A percentile compares a stretch with the other conserved stretches of the same genome.
These are phyloP conservation scores for Tachycineta bicolor DNA, from an alignment of 2,113 vertebrate species.

Conservation along the genomic window DNA sequence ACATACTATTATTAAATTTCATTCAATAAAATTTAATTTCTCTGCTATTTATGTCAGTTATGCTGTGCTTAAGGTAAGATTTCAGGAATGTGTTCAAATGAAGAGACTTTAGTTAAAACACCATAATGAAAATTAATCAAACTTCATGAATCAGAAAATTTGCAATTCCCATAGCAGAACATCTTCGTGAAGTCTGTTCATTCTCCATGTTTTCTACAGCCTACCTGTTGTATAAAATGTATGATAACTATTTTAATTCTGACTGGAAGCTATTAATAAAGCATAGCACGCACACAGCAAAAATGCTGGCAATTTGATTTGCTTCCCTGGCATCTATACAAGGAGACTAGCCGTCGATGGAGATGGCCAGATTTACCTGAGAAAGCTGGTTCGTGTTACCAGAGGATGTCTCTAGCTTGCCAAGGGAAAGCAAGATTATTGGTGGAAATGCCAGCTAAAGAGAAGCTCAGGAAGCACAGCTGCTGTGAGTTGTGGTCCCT, in stretches of 20 bases:
- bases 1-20: neutral
- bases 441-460: neutral
- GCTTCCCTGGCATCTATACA: neutral
- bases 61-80: neutral
- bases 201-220: neutral
- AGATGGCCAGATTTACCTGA: neutral
- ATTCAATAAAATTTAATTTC: neutral
- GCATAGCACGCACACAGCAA: accelerated
- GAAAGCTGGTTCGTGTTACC: neutral
- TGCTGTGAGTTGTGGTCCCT: neutral
- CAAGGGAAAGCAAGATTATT: neutral
- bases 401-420: neutral
- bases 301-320: neutral
- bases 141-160: neutral
- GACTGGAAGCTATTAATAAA: neutral
- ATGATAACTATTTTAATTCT: neutral
- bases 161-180: neutral
- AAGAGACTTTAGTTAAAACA: neutral
- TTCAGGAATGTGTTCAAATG: neutral
- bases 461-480: neutral
- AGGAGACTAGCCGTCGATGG: neutral
- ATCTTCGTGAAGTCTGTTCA: neutral
- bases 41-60: neutral
- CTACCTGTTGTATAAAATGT: neutral
- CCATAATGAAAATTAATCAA: neutral